Conservation (phyloP, 1,140 invertebrate species). For the Achatina immaculata region DNA sequence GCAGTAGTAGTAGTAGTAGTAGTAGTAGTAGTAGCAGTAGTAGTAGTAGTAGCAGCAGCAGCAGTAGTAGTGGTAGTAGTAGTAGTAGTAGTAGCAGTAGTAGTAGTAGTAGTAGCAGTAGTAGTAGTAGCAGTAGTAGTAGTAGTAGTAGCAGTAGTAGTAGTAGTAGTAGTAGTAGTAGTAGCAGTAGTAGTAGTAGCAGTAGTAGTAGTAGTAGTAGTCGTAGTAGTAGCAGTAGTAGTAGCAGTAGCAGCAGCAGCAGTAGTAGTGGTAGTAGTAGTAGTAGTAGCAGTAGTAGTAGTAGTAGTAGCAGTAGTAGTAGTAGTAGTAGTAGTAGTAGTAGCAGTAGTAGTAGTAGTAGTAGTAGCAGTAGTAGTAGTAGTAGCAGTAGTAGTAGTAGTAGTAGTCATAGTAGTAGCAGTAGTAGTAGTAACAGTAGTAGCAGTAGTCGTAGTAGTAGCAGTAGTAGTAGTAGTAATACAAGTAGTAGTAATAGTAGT, state of each 20-base stretch:
- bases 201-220: conserved; percentile 22
- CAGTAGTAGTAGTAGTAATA: conserved; percentile 3
- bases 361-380: not conserved
- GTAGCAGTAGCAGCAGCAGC: not conserved
- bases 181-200: conserved; percentile 15
- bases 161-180: not conserved
- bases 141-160: conserved; percentile 26
- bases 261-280: not conserved
- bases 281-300: not conserved
- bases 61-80: conserved; percentile 27
- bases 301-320: not conserved
- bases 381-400: conserved; percentile 4
- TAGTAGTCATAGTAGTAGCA: not conserved
- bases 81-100: conserved; percentile 35
- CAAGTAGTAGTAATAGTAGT: not conserved
- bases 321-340: not conserved
- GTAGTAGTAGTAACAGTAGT: not conserved
- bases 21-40: conserved; percentile 29
- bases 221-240: not conserved
- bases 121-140: conserved; percentile 34
- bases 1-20: conserved; percentile 32
- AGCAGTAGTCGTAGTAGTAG: not conserved
- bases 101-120: conserved; percentile 30
- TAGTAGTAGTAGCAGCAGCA: conserved; percentile 30
- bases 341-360: not conserved